Conservation (phyloP, 2,113 vertebrate species). For the Amphilophus citrinellus region DNA sequence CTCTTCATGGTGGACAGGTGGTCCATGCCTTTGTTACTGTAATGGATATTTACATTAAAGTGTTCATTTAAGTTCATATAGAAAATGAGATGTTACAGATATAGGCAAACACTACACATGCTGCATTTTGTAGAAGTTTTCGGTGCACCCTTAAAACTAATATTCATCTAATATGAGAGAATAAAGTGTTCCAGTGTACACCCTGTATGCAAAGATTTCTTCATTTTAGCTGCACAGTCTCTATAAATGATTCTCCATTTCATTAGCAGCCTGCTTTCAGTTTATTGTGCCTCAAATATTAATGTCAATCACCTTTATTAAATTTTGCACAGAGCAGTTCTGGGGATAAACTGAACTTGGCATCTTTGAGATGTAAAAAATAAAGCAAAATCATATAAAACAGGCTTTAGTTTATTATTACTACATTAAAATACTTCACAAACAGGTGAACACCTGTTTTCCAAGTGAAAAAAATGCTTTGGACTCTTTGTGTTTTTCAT, state of each 20-base stretch:
- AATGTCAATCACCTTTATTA: slow-evolving; percentile 3
- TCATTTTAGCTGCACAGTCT: not conserved
- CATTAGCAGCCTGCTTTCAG: not conserved
- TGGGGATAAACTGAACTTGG: not conserved
- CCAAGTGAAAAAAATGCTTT: no score
- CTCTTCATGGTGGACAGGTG: slow-evolving; percentile 97
- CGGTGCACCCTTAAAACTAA: not conserved
- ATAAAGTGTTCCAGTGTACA: not conserved
- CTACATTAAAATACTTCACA: not conserved
- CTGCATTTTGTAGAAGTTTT: not conserved
- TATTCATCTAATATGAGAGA: not conserved
- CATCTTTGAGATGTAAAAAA: not conserved
- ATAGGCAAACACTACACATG: not conserved
- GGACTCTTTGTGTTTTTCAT: no score
- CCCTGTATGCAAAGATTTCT: not conserved
- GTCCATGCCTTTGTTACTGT: slow-evolving; percentile 97
- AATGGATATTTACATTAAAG: not conserved
- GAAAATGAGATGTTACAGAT: not conserved
- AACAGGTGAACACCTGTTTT: not conserved
- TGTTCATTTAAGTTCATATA: not conserved
- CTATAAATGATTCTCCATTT: not conserved
- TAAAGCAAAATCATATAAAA: not conserved
- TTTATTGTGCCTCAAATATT: not conserved
- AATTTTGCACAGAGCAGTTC: not conserved
- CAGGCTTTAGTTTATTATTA: not conserved